These are phyloP conservation scores for Phainopepla nitens DNA, from an alignment of 2,113 vertebrate species.

Conservation along the genomic window DNA sequence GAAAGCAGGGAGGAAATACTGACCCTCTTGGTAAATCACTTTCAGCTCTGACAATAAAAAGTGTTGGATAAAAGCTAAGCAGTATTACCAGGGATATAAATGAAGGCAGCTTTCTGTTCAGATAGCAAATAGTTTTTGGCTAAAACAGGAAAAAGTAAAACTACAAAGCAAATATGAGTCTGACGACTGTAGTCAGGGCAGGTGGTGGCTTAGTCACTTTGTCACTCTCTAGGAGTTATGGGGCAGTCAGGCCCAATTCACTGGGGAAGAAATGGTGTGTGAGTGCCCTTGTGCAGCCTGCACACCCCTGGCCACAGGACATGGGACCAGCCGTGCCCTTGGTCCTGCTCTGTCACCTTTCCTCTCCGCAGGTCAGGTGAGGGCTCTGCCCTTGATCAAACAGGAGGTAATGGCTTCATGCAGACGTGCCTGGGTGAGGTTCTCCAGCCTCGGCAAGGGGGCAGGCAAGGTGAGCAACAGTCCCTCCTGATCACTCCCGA, in stretches of 20 bases:
- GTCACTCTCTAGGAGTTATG: neutral
- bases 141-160: neutral
- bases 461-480: neutral
- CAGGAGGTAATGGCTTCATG: neutral
- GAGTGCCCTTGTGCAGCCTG: neutral
- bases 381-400: neutral
- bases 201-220: neutral
- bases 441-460: neutral
- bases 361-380: neutral
- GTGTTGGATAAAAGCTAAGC: neutral
- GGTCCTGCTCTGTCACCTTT: neutral
- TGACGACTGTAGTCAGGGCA: neutral
- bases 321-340: neutral
- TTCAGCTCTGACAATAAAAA: neutral
- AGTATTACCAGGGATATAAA: neutral
- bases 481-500: neutral
- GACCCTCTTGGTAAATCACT: neutral
- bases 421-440: constrained; percentile 9
- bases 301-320: neutral
- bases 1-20: neutral
- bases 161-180: neutral
- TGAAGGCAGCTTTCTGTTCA: neutral
- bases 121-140: neutral
- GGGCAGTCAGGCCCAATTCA: neutral
- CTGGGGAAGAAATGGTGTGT: neutral